Evolutionary conservation across 2,113 vertebrate species (phyloP).

Genomic region (Physeter macrocephalus): DNA sequence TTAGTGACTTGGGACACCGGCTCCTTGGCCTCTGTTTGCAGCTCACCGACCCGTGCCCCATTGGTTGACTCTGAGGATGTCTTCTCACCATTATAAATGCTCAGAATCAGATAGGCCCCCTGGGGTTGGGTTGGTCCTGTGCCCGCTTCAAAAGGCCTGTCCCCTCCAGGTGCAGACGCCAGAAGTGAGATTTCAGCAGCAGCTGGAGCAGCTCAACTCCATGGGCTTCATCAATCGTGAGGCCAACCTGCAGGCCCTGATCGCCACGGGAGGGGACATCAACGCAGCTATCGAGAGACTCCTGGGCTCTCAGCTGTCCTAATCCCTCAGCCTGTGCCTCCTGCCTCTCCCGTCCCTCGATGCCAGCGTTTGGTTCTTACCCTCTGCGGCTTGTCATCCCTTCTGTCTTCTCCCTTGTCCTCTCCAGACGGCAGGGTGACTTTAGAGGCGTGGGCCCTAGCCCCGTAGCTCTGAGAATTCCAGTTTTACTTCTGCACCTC

Average conservation of each 20-base stretch:
- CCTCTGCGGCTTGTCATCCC: neutral
- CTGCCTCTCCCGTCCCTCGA: neutral
- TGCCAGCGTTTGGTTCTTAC: neutral
- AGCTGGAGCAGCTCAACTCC: constrained; percentile 90
- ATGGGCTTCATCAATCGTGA: constrained; percentile 88
- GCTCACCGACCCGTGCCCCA: neutral
- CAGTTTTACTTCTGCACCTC: neutral
- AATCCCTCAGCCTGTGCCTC: constrained; percentile 44
- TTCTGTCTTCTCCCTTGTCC: neutral
- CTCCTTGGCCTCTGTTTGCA: neutral
- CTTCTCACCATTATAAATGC: neutral
- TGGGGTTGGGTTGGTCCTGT: neutral
- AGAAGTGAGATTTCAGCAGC: constrained; percentile 96
- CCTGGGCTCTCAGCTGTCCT: constrained; percentile 87
- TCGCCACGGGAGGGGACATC: constrained; percentile 87
- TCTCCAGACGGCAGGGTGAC: neutral
- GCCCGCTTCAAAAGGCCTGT: neutral
- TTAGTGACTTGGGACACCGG: neutral
- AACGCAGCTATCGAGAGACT: constrained; percentile 88
- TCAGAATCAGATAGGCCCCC: neutral
- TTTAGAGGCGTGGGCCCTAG: neutral
- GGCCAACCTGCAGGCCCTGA: constrained; percentile 87
- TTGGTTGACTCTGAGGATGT: neutral
- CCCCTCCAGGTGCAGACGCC: constrained; percentile 89
- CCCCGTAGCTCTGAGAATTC: neutral